Evolutionary conservation across 2,113 vertebrate genomes (phyloP), one percentile per base, ranked within the genome.

Genomic region (Apteryx owenii): DNA sequence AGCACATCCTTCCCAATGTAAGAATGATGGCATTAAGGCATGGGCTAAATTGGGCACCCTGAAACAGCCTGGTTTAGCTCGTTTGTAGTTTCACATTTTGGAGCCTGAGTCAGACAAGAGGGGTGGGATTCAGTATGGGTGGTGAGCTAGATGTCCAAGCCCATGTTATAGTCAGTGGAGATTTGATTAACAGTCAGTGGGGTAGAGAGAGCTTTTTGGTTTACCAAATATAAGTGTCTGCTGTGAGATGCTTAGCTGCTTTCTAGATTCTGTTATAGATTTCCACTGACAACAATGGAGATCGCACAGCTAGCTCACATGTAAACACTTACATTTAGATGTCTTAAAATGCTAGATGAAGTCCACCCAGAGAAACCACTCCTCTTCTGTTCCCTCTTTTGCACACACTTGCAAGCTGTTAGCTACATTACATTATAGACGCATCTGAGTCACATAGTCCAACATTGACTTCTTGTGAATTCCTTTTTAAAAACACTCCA

Each of bases 301-400:
- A 87, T 89, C 69, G 44, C 64, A 84, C 86, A 94, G 89, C n/a
- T 54, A 64, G 70, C 56, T 81, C 77, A 84, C 84, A 86, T 0
- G 0, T 3, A 86, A 40, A 88, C 64, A 44, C 44, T 92, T 72
- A 60, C 18, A 16, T 79, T 85, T 36, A 91, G 78, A 12, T 79
- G 94, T 91, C 91, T 96, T 85, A 82, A 96, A 97, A 90, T 70
- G 75, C 53, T 87, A 88, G 36, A 78, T 89, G 80, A 94, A 93
- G 78, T 68, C 86, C 58, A 86, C 78, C 61, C 91, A 71, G 65
- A 92, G 62, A 69, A 95, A 86, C 75, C 75, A 82, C 73, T 92
- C 91, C 87, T n/a, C 36, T 62, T 66, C 11, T 85, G 78, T 42
- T 89, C 70, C 87, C 84, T 90, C 93, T 92, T 29, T 56, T 28